Conservation (phyloP, 2,888 invertebrate species). For the Yponomeuta malinellus region DNA sequence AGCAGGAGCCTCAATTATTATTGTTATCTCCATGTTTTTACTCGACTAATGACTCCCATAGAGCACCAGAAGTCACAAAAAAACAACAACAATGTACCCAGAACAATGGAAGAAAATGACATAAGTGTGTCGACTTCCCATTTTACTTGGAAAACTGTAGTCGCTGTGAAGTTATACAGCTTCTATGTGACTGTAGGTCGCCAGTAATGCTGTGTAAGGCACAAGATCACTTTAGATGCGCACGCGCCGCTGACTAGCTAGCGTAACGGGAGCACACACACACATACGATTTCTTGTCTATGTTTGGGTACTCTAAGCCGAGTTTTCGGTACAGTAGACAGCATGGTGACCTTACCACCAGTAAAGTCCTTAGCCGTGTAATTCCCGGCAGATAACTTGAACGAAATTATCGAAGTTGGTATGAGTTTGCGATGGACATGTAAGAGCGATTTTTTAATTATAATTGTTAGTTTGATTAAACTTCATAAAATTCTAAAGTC, state of each 20-base stretch:
- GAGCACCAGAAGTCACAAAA: constrained; percentile 4
- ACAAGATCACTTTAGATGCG: constrained; percentile 21
- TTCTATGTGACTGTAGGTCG: neutral
- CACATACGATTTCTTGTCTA: neutral
- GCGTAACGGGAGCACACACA: constrained; percentile 24
- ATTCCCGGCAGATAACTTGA: too few relatives aligned
- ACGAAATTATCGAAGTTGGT: too few relatives aligned
- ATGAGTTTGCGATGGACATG: too few relatives aligned
- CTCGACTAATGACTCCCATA: neutral
- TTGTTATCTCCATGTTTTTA: constrained; percentile 1
- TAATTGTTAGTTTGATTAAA: too few relatives aligned
- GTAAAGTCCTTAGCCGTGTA: too few relatives aligned
- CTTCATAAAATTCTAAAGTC: too few relatives aligned
- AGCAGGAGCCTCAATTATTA: constrained; percentile 1
- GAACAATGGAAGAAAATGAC: constrained; percentile 41
- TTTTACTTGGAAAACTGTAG: neutral
- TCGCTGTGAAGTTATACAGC: neutral
- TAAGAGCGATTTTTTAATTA: too few relatives aligned
- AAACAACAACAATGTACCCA: constrained; percentile 19
- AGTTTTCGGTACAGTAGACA: too few relatives aligned
- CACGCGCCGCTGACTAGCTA: constrained; percentile 32
- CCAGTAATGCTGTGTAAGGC: neutral
- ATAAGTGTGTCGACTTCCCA: constrained; percentile 30
- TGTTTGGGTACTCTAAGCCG: constrained; percentile 8
- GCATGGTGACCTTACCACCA: too few relatives aligned